These are phyloP conservation scores for Cataglyphis livida DNA, from an alignment of 2,888 invertebrate species.

Conservation along the genomic window DNA sequence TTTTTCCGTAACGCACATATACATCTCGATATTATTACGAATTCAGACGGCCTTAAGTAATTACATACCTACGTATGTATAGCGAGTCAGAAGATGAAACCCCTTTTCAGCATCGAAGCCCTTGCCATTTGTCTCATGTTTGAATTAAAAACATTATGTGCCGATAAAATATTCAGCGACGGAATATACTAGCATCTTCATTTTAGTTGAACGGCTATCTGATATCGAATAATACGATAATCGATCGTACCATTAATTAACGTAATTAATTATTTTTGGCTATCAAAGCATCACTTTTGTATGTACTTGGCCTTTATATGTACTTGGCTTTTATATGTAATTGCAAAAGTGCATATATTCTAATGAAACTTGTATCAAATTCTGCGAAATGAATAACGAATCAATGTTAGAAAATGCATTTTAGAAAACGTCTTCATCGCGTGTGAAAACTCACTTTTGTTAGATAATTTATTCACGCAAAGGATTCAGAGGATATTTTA, in stretches of 20 bases:
- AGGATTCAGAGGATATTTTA: too few species aligned
- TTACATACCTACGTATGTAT: constrained; percentile 70
- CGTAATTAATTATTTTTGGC: background rate
- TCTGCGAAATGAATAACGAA: constrained; percentile 8
- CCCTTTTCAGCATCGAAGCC: constrained; percentile 74
- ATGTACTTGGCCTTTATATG: background rate
- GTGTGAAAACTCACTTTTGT: background rate
- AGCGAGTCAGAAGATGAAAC: constrained; percentile 71
- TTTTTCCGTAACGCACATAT: background rate
- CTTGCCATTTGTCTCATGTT: constrained; percentile 66
- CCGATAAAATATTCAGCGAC: constrained; percentile 66
- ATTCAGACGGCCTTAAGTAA: constrained; percentile 72
- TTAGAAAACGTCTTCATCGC: background rate
- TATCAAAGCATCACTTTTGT: background rate
- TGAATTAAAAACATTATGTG: constrained; percentile 68
- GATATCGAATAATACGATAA: constrained; percentile 26
- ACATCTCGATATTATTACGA: constrained; percentile 67
- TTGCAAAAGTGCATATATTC: background rate
- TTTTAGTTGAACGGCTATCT: constrained; percentile 10
- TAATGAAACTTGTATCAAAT: background rate
- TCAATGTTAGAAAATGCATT: background rate
- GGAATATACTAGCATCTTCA: constrained; percentile 35
- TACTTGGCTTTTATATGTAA: background rate
- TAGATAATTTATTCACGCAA: constrained; percentile 5
- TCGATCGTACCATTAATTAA: background rate